These are phyloP conservation scores for Pristiophorus japonicus DNA, from an alignment of 2,113 vertebrate genomes.

Conservation along the genomic window DNA sequence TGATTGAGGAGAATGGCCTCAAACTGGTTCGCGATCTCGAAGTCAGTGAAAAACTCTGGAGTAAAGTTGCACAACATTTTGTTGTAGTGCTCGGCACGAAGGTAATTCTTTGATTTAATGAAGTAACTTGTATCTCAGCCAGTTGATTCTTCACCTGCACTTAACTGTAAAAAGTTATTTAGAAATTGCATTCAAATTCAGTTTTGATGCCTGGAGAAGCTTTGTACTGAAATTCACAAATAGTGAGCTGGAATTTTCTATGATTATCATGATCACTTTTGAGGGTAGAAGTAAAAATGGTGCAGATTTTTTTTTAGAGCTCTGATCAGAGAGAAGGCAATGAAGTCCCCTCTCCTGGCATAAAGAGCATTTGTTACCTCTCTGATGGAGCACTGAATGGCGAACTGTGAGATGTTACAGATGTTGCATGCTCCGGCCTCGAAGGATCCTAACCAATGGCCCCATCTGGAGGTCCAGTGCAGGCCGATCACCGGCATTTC, in stretches of 20 bases:
- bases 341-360: too few species aligned
- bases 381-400: too few species aligned
- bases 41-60: slow-evolving; percentile 65
- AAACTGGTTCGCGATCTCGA: slow-evolving; percentile 60
- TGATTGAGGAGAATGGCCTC: slow-evolving; percentile 68
- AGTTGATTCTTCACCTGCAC: not conserved
- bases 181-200: not conserved
- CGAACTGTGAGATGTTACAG: too few species aligned
- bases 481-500: too few species aligned
- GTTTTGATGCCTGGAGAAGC: not conserved
- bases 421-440: too few species aligned
- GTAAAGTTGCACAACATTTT: slow-evolving; percentile 60
- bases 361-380: too few species aligned
- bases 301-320: not conserved
- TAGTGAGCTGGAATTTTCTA: not conserved
- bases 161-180: not conserved
- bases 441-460: too few species aligned
- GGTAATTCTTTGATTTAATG: slow-evolving; percentile 47
- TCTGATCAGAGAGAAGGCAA: too few species aligned
- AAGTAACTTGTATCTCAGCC: not conserved
- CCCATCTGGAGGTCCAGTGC: too few species aligned
- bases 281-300: not conserved
- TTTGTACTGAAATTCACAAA: not conserved
- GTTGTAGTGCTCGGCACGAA: slow-evolving; percentile 55
- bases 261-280: not conserved